Conservation (phyloP, 2,797 vertebrate species). For the Vultur gryphus region DNA sequence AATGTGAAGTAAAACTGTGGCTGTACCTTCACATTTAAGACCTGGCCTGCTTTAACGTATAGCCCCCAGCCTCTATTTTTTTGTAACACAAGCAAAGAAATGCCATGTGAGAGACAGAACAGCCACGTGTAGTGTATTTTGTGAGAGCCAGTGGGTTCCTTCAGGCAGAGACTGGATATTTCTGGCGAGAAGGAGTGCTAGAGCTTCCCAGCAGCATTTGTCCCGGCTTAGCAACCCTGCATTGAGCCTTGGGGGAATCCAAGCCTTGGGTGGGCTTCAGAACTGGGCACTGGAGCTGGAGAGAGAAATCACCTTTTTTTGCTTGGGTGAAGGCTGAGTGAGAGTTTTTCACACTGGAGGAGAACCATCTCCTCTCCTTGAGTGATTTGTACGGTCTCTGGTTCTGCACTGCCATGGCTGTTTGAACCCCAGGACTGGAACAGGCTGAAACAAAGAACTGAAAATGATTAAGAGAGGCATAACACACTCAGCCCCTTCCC, state of each 20-base stretch:
- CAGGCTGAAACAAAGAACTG: neutral
- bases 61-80: neutral
- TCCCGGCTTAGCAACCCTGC: rapidly evolving
- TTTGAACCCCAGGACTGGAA: neutral
- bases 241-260: neutral
- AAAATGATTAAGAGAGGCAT: neutral
- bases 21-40: neutral
- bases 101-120: neutral
- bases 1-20: neutral
- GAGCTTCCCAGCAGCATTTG: neutral
- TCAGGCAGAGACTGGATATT: neutral
- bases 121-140: neutral
- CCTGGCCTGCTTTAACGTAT: neutral
- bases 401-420: neutral
- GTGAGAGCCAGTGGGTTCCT: neutral
- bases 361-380: neutral
- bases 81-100: neutral
- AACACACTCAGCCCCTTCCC: neutral
- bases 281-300: neutral
- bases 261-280: neutral
- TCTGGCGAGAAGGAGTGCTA: neutral
- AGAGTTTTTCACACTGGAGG: neutral
- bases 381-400: neutral
- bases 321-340: neutral
- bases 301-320: neutral